Percentiles rank a stretch among this genome's conserved stretches.
Evolutionary conservation across 2,797 vertebrate genomes (phyloP).

Genomic region (Anniella stebbinsi): DNA sequence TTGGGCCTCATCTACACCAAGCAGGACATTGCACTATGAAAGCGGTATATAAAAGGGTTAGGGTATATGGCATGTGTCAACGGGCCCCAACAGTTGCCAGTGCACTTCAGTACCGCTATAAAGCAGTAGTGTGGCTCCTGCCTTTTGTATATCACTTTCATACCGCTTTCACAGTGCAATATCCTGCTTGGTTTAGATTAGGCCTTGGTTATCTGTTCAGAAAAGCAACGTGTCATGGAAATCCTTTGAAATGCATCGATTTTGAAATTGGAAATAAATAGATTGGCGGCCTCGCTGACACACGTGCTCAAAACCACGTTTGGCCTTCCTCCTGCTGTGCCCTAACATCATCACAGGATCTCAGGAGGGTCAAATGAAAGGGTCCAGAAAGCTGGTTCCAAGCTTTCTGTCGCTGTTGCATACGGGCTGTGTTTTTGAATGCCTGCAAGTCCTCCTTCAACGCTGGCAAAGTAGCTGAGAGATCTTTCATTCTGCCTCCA

Average conservation of each 20-base stretch:
- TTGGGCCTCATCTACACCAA: too few species aligned
- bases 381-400: not conserved
- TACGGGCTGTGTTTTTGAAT: slow-evolving; percentile 23
- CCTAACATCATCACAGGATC: not conserved
- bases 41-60: too few species aligned
- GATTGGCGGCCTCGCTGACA: not conserved
- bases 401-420: not conserved
- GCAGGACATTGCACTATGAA: too few species aligned
- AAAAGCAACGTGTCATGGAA: not conserved
- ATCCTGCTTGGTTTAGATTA: too few species aligned
- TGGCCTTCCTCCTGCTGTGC: not conserved
- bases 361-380: not conserved
- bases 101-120: too few species aligned
- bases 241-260: not conserved
- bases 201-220: too few species aligned
- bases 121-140: too few species aligned
- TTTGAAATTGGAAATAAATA: not conserved
- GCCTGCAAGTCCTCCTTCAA: not conserved
- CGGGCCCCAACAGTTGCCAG: too few species aligned
- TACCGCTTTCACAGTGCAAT: too few species aligned
- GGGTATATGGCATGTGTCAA: too few species aligned
- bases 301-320: not conserved
- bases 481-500: slow-evolving; percentile 12
- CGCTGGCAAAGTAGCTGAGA: slow-evolving; percentile 29
- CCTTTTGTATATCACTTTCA: too few species aligned